These are phyloP conservation scores for Leistus spinibarbis DNA, from an alignment of 2,888 invertebrate genomes.

Conservation along the genomic window DNA sequence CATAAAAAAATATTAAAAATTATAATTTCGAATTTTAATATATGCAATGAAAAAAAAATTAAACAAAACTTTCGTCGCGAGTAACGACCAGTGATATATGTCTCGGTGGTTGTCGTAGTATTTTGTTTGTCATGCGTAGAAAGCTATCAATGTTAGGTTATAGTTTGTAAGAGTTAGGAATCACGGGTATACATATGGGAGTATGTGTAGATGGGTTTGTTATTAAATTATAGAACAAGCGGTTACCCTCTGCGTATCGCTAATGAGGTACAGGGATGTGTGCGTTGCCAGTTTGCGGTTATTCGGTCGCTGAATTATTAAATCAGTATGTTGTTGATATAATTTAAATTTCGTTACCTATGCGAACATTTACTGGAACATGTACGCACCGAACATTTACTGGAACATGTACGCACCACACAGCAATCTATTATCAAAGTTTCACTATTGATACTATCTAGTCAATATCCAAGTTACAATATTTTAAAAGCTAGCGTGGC, in stretches of 20 bases:
- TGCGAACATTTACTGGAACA: neutral
- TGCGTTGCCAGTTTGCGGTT: slow-evolving; percentile 26
- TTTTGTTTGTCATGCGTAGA: neutral
- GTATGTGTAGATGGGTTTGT: neutral
- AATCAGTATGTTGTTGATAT: slow-evolving; percentile 32
- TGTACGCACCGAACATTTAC: neutral
- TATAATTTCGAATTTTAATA: too few relatives aligned
- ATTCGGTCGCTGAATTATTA: slow-evolving; percentile 35
- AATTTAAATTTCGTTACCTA: slow-evolving; percentile 28
- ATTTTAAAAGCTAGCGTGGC: too few relatives aligned
- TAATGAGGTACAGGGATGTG: slow-evolving; percentile 21
- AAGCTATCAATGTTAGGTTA: neutral
- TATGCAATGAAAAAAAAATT: too few relatives aligned
- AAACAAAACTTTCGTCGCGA: too few relatives aligned
- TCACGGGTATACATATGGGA: neutral
- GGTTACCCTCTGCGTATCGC: slow-evolving; percentile 17
- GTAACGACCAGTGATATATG: too few relatives aligned
- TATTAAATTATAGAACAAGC: slow-evolving; percentile 28
- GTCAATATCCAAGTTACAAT: too few relatives aligned
- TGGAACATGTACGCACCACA: neutral
- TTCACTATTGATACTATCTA: too few relatives aligned
- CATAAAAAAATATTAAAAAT: too few relatives aligned
- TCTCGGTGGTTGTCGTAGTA: too few relatives aligned
- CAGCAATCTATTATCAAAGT: neutral
- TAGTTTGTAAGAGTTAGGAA: too few relatives aligned